Evolutionary conservation across 2,888 invertebrate species (phyloP), one percentile per base, ranked within the genome.

Genomic region (Eubasilissa splendida): DNA sequence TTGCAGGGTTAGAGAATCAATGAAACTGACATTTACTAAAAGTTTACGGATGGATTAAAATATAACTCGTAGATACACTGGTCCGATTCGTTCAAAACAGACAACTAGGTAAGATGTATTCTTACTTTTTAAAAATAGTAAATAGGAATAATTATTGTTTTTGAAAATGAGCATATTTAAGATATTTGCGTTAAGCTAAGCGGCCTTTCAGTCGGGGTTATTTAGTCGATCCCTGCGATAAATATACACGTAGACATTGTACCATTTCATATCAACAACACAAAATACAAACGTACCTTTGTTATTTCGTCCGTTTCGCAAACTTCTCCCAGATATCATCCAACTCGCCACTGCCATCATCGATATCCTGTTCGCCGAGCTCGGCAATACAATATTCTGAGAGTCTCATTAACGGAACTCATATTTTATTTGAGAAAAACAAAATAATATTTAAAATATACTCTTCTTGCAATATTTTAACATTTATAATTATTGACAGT

Each of bases 331-430:
- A 86, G 87, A 87, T 82, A 90, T 86, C 88, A 90, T 90, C 90
- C 90, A 91, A 87, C 90, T 90, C 84, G 91, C 89, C 86, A 91
- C 89, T 86, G 91, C 91, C 90, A 90, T 90, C 85, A 86, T 85
- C 81, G 68, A 77, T 78, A 82, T 77, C 82, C 68, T 77, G 70
- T 77, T 80, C 75, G 66, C 63, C 58, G 58, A 58, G 74, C 33
- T 71, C 78, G 81, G 54, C 71, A 59, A 78, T 65, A 52, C 22
- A 60, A 79, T 50, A 76, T 76, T 63, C 56, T 59, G 11, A 42
- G 8, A 70, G 60, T 42, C 75, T 70, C 54, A 70, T 53, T 68
- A 52, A 58, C 52, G 14, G 76, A 66, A 78, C 56, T 74, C 81
- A 81, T 82, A 79, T 82, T 82, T 75, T 63, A 80, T 74, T 74